These are phyloP conservation scores for Penaeus japonicus DNA, from an alignment of 1,140 invertebrate species.

Conservation along the genomic window DNA sequence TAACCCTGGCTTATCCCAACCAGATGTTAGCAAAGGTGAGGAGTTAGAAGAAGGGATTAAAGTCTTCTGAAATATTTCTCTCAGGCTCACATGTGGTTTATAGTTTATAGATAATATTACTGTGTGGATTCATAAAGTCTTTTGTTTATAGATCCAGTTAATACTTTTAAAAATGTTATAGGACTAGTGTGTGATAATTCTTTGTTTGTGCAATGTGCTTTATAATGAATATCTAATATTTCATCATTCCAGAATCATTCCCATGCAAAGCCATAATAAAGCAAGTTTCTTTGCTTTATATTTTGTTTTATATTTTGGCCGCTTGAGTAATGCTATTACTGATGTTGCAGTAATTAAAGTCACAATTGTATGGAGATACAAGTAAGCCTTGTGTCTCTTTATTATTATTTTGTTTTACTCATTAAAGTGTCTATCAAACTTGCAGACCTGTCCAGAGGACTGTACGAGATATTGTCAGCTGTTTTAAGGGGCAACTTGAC, in stretches of 20 bases:
- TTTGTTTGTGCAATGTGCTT: not conserved
- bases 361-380: not conserved
- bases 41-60: too few relatives aligned
- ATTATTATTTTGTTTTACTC: slow-evolving; percentile 40
- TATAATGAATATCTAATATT: not conserved
- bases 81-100: not conserved
- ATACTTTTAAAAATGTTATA: not conserved
- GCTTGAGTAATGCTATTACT: too few relatives aligned
- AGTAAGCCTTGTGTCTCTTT: not conserved
- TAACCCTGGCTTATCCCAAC: slow-evolving; percentile 63
- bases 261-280: too few relatives aligned
- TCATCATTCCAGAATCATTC: slow-evolving; percentile 1
- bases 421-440: slow-evolving; percentile 65
- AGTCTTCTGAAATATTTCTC: not conserved
- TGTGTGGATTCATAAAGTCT: too few relatives aligned
- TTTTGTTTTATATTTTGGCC: too few relatives aligned
- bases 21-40: slow-evolving; percentile 63
- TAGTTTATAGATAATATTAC: too few relatives aligned
- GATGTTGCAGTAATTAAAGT: too few relatives aligned
- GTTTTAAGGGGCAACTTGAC: slow-evolving; percentile 75
- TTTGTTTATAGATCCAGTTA: too few relatives aligned
- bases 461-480: slow-evolving; percentile 74
- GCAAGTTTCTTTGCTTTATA: too few relatives aligned
- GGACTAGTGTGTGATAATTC: not conserved
- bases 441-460: slow-evolving; percentile 66